A percentile compares a stretch with the other conserved stretches of the same genome.
phyloP scores from a whole-genome alignment of 2,113 vertebrate genomes.

The Uropsilus gracilis region DNA sequence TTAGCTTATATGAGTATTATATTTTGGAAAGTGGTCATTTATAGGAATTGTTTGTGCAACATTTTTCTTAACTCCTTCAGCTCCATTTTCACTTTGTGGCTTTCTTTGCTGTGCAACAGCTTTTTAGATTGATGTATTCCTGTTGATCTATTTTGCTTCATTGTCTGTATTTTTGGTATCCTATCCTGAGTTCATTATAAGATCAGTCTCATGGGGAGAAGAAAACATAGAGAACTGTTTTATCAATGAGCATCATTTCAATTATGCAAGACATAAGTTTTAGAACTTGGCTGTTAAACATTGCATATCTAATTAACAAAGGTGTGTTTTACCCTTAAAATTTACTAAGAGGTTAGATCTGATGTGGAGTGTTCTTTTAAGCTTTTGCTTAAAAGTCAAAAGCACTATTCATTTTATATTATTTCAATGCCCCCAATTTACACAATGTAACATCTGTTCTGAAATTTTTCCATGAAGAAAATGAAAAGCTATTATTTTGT shows the following conservation, averaged over 20 bases:
- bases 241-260: not conserved
- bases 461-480: constrained; percentile 14
- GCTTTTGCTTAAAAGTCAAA: not conserved
- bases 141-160: not conserved
- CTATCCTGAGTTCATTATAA: not conserved
- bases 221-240: not conserved
- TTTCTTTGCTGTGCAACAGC: not conserved
- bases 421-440: not conserved
- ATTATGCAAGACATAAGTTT: not conserved
- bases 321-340: not conserved
- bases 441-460: not conserved
- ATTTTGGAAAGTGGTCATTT: not conserved
- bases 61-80: not conserved
- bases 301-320: not conserved
- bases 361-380: not conserved
- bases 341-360: not conserved
- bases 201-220: not conserved
- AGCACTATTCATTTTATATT: constrained; percentile 22
- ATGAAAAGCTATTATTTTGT: constrained; percentile 26
- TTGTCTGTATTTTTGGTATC: not conserved
- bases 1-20: not conserved
- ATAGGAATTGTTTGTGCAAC: not conserved
- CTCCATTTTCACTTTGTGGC: not conserved
- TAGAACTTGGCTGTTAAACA: not conserved
- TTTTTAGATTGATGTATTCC: not conserved